These are phyloP conservation scores for Cyclophora albipunctata DNA, from an alignment of 2,888 invertebrate genomes.

Conservation along the genomic window DNA sequence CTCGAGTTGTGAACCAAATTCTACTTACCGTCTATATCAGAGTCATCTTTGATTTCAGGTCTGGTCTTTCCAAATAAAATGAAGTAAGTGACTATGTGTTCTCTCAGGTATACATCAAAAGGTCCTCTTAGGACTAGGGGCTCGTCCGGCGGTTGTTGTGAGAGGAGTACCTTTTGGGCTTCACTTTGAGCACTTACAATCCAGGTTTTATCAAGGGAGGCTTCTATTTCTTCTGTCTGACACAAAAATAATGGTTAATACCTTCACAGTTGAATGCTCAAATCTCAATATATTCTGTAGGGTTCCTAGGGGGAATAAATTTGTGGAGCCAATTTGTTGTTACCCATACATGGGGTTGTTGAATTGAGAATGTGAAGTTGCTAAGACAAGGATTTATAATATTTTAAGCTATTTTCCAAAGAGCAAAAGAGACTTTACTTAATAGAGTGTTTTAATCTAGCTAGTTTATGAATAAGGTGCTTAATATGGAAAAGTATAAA, in stretches of 20 bases:
- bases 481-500: no score
- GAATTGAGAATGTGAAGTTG: no score
- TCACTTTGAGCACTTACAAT: slow-evolving; percentile 91
- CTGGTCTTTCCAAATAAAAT: slow-evolving; percentile 81
- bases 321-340: no score
- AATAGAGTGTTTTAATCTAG: no score
- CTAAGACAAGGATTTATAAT: no score
- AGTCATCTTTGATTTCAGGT: slow-evolving; percentile 53
- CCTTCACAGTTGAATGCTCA: neutral
- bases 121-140: slow-evolving; percentile 91
- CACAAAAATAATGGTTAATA: slow-evolving; percentile 21
- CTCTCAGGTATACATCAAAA: slow-evolving; percentile 84
- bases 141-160: slow-evolving; percentile 71
- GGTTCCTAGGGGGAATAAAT: neutral
- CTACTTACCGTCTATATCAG: slow-evolving; percentile 79
- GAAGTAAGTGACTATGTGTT: slow-evolving; percentile 88
- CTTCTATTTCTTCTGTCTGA: slow-evolving; percentile 81
- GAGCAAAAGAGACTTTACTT: no score
- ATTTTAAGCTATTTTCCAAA: no score
- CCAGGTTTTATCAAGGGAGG: slow-evolving; percentile 92
- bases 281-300: neutral
- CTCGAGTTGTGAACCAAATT: no score
- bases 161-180: slow-evolving; percentile 81
- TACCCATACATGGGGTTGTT: no score
- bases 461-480: no score